Conservation (phyloP, 2,888 invertebrate species). For the Neoascia interrupta region DNA sequence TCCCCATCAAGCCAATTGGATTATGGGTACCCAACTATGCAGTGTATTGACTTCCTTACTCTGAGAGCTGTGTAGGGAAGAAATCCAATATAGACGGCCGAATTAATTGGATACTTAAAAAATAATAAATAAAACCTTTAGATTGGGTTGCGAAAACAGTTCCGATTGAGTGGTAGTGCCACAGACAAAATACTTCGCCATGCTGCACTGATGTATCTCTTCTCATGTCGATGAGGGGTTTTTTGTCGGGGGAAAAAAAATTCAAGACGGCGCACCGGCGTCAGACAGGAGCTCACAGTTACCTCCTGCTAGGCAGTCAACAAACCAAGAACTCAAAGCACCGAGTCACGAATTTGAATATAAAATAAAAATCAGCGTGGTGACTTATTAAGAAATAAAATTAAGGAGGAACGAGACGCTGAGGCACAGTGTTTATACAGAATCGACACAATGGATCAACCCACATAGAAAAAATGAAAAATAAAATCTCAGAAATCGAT, state of each 20-base stretch:
- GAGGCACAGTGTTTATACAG: conserved; percentile 25
- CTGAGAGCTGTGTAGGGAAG: not conserved
- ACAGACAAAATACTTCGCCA: too few relatives aligned
- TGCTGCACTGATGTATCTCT: too few relatives aligned
- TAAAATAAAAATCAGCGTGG: conserved; percentile 58
- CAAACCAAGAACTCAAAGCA: conserved; percentile 55
- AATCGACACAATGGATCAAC: conserved; percentile 66
- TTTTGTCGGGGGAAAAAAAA: too few relatives aligned
- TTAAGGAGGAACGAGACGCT: conserved; percentile 33
- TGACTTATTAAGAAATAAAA: conserved; percentile 67
- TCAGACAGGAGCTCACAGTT: conserved; percentile 58
- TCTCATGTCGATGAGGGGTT: too few relatives aligned
- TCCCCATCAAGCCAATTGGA: conserved; percentile 33
- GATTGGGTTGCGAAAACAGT: conserved; percentile 47
- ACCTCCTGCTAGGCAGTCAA: conserved; percentile 64
- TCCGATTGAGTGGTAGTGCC: conserved; percentile 42
- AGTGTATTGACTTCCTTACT: conserved; percentile 11
- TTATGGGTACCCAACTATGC: not conserved
- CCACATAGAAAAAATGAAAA: conserved; percentile 57
- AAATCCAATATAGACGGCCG: conserved; percentile 23
- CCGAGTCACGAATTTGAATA: conserved; percentile 68
- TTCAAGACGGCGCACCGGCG: conserved; percentile 17
- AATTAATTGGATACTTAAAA: conserved; percentile 63
- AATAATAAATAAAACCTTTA: conserved; percentile 49
- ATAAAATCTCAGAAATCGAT: conserved; percentile 64